Conservation (phyloP, 2,888 invertebrate species). For the Agrilus cyanescens region DNA sequence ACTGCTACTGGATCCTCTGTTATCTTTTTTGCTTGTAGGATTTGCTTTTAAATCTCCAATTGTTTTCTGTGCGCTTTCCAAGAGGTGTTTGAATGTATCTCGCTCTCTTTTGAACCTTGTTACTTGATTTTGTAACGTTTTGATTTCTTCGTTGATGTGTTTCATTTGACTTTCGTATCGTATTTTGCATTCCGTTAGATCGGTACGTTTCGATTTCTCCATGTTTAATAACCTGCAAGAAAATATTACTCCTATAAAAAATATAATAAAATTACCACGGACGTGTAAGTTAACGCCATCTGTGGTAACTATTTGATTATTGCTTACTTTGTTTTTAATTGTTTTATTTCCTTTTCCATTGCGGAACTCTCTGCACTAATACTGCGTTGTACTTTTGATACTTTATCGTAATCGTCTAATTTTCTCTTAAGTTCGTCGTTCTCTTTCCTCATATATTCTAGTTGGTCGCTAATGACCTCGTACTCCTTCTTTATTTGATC, state of each 20-base stretch:
- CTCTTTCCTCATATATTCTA: conserved; percentile 59
- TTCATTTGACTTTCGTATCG: conserved; percentile 77
- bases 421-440: conserved; percentile 71
- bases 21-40: conserved; percentile 39
- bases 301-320: not conserved
- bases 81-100: conserved; percentile 81
- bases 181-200: conserved; percentile 67
- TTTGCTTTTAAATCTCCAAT: conserved; percentile 61
- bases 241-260: not conserved
- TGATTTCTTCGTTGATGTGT: conserved; percentile 69
- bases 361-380: conserved; percentile 64
- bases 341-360: conserved; percentile 63
- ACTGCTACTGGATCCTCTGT: conserved; percentile 54
- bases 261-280: not conserved
- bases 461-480: conserved; percentile 55
- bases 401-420: conserved; percentile 73
- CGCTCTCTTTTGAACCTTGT: conserved; percentile 75
- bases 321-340: conserved; percentile 48
- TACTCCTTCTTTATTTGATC: conserved; percentile 56
- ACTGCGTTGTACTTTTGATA: conserved; percentile 70
- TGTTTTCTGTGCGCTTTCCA: conserved; percentile 76
- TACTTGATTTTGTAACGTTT: conserved; percentile 68
- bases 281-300: too few relatives aligned
- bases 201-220: conserved; percentile 64
- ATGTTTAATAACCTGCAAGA: conserved; percentile 38